phyloP scores from a whole-genome alignment of 2,888 invertebrate genomes.

The Zygogramma bicolorata region DNA sequence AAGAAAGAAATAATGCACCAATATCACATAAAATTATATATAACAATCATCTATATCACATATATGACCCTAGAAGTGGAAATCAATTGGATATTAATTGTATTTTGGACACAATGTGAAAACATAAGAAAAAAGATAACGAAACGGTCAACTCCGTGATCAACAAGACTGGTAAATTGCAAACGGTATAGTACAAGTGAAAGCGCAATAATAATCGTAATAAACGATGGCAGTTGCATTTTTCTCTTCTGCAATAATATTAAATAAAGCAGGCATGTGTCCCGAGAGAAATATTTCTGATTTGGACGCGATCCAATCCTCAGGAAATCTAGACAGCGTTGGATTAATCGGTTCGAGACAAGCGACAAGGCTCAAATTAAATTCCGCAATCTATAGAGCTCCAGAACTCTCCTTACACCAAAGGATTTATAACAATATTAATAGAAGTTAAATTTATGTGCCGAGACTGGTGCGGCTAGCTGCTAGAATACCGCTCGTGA shows the following conservation, averaged over 20 bases:
- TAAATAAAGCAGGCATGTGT: slow-evolving; percentile 19
- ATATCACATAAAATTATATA: no score
- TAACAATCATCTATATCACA: no score
- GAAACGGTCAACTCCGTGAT: no score
- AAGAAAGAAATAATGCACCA: no score
- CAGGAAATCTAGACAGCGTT: slow-evolving; percentile 46
- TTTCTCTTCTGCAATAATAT: slow-evolving; percentile 25
- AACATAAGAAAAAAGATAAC: no score
- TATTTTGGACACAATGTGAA: no score
- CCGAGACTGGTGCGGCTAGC: slow-evolving; percentile 4
- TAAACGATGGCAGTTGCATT: slow-evolving; percentile 20
- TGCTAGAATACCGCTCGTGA: not conserved
- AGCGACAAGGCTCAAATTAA: slow-evolving; percentile 58
- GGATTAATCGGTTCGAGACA: slow-evolving; percentile 54
- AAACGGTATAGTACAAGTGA: not conserved
- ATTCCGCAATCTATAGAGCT: slow-evolving; percentile 52
- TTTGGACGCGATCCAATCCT: slow-evolving; percentile 46
- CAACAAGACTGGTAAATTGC: not conserved
- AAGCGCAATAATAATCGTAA: slow-evolving; percentile 14
- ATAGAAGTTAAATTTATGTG: slow-evolving; percentile 46
- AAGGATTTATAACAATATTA: slow-evolving; percentile 51
- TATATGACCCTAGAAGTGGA: no score
- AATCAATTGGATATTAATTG: no score
- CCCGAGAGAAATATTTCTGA: slow-evolving; percentile 44
- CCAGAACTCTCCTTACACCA: slow-evolving; percentile 27